A percentile compares a stretch with the other conserved stretches of the same genome.
These are phyloP conservation scores for Porites lutea DNA, from an alignment of 64 coral and sea anemone genomes.

Conservation along the genomic window DNA sequence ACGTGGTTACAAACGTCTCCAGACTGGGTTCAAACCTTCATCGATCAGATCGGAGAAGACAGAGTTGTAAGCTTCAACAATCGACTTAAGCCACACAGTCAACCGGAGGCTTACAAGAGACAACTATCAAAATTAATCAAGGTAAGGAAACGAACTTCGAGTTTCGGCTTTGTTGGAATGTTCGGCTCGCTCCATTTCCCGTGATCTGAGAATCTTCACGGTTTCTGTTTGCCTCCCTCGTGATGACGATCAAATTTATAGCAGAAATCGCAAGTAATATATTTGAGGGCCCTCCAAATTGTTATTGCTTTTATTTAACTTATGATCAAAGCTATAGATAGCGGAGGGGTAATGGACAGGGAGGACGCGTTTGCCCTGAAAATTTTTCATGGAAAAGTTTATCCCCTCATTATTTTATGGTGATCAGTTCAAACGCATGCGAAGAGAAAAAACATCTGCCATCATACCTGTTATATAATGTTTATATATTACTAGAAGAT, in stretches of 20 bases:
- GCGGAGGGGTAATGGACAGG: no score
- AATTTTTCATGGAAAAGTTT: no score
- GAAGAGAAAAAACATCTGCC: not conserved
- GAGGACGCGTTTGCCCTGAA: no score
- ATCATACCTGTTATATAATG: not conserved
- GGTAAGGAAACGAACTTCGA: not conserved
- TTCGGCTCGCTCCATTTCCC: not conserved
- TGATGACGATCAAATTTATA: no score
- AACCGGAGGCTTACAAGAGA: not conserved
- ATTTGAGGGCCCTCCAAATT: no score
- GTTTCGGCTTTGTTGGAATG: not conserved
- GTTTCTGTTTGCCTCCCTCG: no score
- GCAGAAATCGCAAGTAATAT: no score
- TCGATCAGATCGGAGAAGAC: not conserved
- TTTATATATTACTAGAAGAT: not conserved
- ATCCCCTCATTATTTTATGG: no score
- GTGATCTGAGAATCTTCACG: not conserved
- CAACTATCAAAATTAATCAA: not conserved
- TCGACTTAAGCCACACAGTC: not conserved
- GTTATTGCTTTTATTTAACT: no score
- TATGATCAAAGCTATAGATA: no score
- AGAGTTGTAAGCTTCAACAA: not conserved
- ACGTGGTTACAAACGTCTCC: not conserved
- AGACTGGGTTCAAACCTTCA: not conserved
- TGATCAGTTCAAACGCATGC: no score